A percentile compares a stretch with the other conserved stretches of the same genome.
These are phyloP conservation scores for Meloe dianella DNA, from an alignment of 2,888 invertebrate genomes.

Conservation along the genomic window DNA sequence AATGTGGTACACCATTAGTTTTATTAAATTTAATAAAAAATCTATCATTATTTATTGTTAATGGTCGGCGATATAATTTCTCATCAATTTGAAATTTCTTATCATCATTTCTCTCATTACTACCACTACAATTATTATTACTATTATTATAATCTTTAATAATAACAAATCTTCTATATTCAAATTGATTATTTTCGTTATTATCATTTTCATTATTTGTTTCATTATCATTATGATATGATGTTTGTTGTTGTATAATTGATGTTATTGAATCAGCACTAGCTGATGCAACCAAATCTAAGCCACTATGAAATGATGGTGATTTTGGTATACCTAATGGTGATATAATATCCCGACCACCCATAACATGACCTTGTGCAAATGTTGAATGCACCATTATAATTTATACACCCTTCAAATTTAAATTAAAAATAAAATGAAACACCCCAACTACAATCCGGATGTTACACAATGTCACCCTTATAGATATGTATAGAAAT, in stretches of 20 bases:
- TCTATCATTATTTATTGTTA: slow-evolving; percentile 7
- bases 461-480: slow-evolving; percentile 9
- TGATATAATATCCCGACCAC: slow-evolving; percentile 59
- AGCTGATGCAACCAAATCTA: slow-evolving; percentile 78
- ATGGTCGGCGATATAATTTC: neutral
- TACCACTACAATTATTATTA: neutral
- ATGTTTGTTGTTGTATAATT: slow-evolving; percentile 58
- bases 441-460: neutral
- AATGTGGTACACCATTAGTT: slow-evolving; percentile 1
- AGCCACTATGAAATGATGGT: slow-evolving; percentile 86
- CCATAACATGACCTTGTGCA: slow-evolving; percentile 57
- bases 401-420: too few species aligned
- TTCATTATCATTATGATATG: slow-evolving; percentile 17
- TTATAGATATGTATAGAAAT: neutral
- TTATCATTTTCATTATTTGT: neutral
- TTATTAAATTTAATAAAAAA: neutral
- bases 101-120: neutral
- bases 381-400: slow-evolving; percentile 59
- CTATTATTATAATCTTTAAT: neutral
- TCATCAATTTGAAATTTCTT: neutral
- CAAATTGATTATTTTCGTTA: neutral
- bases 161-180: too few species aligned
- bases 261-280: slow-evolving; percentile 59
- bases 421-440: slow-evolving; percentile 11
- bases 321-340: slow-evolving; percentile 83